Evolutionary conservation across 2,888 invertebrate genomes (phyloP).

Genomic region (Hypomecis punctinalis): DNA sequence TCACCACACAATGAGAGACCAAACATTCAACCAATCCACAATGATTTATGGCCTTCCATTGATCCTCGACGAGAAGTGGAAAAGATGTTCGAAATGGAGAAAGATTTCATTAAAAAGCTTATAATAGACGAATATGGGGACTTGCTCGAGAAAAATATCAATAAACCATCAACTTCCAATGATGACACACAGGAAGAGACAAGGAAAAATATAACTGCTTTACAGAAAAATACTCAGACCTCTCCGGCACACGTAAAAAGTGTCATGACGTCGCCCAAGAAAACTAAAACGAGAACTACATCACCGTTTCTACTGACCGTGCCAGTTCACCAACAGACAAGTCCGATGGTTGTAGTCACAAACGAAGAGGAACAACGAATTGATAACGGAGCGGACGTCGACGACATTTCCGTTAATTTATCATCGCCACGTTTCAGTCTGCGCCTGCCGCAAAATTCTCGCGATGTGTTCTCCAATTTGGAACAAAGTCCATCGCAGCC

Average conservation of each 20-base stretch:
- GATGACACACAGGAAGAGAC: constrained; percentile 45
- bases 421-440: constrained; percentile 77
- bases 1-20: constrained; percentile 64
- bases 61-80: constrained; percentile 71
- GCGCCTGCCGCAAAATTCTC: constrained; percentile 69
- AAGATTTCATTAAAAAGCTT: constrained; percentile 76
- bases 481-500: constrained; percentile 44
- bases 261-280: constrained; percentile 79
- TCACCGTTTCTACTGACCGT: constrained; percentile 65
- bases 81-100: constrained; percentile 74
- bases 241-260: constrained; percentile 75
- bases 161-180: constrained; percentile 71
- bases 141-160: constrained; percentile 67
- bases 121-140: constrained; percentile 77
- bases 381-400: constrained; percentile 57
- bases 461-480: constrained; percentile 68
- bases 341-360: constrained; percentile 60
- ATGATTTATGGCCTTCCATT: constrained; percentile 70
- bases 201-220: constrained; percentile 58
- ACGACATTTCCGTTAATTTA: constrained; percentile 71
- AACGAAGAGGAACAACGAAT: constrained; percentile 54
- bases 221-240: constrained; percentile 78
- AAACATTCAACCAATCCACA: constrained; percentile 70
- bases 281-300: constrained; percentile 74
- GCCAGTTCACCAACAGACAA: constrained; percentile 70